Base-by-base conservation (phyloP, 1,140 invertebrate species). In the Apis dorsata region DNA sequence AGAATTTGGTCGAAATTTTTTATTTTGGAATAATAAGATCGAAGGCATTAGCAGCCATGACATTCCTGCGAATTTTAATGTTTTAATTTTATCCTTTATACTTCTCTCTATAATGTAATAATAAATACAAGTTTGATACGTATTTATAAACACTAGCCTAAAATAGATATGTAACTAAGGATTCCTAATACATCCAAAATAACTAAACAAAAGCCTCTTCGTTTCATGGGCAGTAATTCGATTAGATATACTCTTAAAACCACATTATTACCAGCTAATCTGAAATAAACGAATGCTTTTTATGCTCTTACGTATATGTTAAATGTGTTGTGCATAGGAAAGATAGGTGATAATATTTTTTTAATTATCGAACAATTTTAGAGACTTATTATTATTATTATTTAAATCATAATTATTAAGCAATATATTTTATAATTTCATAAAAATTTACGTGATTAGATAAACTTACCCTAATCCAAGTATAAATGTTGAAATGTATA, bases 1-100 rank as follows among this genome's bases (percentile, higher is more conserved):
- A 4, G 91, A 92, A 82, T 85, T 91, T 19, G 88, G 86, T 34
- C 91, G 85, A 75, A 91, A 91, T 78, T 89, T 79, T 62, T 88
- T 85, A 21, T 55, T 72, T 24, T 90, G 76, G 65, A 90, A 81
- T 59, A 66, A 78, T 28, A 91, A 66, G 12, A 89, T 71, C 44
- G 91, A 92, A 12, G 91, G 90, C 53, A 91, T 80, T 53, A 91
- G 49, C 49, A 73, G 65, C 91, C 91, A 91, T 10, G 89, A 87
- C 1, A 91, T 53, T 19, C 83, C 90, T 91, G 34, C 2, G 34
- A 73, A 72, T 81, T 17, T 10, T 3, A 79, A 34, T 2, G 70
- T 77, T n/a, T 53, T 8, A 55, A n/a, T 77, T 55, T 34, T 28
- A 55, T 55, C 57, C 24, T 71, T 59, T 11, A 72, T 63, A 55